Percentiles rank a stretch among this genome's conserved stretches.
Conservation (phyloP, 2,797 vertebrate genomes). For the Eulemur coronatus region DNA sequence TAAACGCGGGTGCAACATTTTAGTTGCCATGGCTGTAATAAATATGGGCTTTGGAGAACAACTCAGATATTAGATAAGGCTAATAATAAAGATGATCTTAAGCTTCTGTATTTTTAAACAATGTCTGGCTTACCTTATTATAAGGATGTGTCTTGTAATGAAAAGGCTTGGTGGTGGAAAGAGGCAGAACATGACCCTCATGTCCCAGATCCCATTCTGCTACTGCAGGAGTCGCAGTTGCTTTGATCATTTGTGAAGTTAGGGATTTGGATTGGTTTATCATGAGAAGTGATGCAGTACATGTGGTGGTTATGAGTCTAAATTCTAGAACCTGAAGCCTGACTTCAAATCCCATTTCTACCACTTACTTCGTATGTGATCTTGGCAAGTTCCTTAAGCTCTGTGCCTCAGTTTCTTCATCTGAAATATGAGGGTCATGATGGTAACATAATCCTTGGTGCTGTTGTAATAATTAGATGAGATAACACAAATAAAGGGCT, state of each 20-base stretch:
- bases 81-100: conserved; percentile 36
- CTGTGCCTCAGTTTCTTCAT: neutral
- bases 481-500: neutral
- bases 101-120: conserved; percentile 55
- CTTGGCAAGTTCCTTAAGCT: neutral
- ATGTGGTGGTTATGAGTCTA: neutral
- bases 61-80: neutral
- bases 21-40: neutral
- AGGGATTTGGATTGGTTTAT: neutral
- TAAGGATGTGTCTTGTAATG: neutral
- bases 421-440: neutral
- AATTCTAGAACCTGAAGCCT: neutral
- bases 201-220: neutral
- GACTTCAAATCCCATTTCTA: neutral
- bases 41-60: conserved; percentile 16
- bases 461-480: neutral
- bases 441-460: neutral
- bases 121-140: neutral
- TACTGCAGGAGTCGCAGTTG: neutral
- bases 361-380: neutral
- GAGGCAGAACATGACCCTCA: neutral
- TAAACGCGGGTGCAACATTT: neutral
- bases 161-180: neutral
- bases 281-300: neutral
- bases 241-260: neutral